Percentiles rank a stretch among this genome's conserved stretches.
Conservation (phyloP, 2,797 vertebrate species). For the Onychomys leucogaster region DNA sequence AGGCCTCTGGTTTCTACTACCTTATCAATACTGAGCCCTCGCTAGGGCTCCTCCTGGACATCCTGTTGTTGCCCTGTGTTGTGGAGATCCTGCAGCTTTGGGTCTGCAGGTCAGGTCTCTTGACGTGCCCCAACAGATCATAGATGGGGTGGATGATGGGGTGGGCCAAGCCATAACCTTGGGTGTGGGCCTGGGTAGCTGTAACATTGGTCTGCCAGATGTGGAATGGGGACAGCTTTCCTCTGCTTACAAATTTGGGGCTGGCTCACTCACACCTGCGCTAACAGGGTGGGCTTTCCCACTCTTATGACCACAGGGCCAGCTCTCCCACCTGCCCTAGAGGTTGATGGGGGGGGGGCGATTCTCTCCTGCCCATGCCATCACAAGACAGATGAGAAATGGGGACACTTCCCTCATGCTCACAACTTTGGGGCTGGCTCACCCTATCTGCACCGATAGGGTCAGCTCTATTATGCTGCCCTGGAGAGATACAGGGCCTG, state of each 20-base stretch:
- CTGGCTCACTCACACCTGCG: background rate
- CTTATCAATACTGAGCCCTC: background rate
- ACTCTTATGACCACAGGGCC: background rate
- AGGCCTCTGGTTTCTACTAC: background rate
- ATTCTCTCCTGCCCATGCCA: too few species aligned
- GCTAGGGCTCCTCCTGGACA: background rate
- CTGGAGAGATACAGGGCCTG: background rate
- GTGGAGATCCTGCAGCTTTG: background rate
- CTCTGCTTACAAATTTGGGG: accelerated
- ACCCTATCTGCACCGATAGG: background rate
- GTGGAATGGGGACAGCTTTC: background rate
- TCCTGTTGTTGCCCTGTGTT: background rate
- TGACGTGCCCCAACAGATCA: background rate
- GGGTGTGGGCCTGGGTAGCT: background rate
- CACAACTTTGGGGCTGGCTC: background rate
- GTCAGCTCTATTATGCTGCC: background rate
- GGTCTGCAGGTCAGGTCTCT: background rate
- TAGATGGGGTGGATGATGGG: background rate
- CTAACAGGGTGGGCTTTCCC: background rate
- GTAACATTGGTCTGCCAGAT: background rate
- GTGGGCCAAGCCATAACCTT: background rate
- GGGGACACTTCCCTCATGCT: accelerated
- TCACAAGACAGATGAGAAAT: too few species aligned
- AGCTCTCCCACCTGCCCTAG: background rate
- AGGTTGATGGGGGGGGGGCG: background rate